Conservation (phyloP, 2,888 invertebrate species). For the Piscicola geometra region DNA sequence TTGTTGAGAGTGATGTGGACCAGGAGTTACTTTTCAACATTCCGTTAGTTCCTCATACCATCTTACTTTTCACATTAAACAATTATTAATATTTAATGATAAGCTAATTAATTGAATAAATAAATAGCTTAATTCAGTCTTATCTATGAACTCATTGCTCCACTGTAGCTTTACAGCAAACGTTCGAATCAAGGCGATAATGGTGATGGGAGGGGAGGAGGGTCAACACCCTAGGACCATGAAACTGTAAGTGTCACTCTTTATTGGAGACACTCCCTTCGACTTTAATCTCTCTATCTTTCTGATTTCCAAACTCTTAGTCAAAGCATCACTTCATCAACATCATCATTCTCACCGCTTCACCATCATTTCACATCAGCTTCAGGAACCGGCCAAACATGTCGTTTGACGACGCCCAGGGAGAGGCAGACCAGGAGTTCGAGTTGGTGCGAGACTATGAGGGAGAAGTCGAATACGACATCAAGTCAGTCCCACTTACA, state of each 20-base stretch:
- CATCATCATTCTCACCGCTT: no score
- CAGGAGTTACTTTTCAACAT: conserved; percentile 92
- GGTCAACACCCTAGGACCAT: conserved; percentile 78
- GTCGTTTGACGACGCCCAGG: conserved; percentile 80
- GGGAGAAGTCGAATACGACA: conserved; percentile 79
- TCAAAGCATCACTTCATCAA: no score
- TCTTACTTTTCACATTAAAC: no score
- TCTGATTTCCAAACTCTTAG: no score
- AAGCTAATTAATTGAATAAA: conserved; percentile 15
- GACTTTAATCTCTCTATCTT: background rate
- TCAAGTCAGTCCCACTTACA: conserved; percentile 66
- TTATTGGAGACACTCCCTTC: conserved; percentile 9
- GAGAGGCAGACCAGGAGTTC: conserved; percentile 76
- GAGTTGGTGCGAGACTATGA: conserved; percentile 73
- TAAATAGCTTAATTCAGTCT: background rate
- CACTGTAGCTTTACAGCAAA: conserved; percentile 86
- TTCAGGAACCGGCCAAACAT: conserved; percentile 87
- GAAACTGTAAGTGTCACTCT: conserved; percentile 74
- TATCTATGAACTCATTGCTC: conserved; percentile 31
- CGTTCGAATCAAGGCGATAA: conserved; percentile 88
- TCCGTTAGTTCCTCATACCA: conserved; percentile 72
- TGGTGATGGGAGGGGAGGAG: conserved; percentile 82
- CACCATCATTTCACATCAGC: no score
- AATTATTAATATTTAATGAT: conserved; percentile 14
- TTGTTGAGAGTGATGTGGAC: conserved; percentile 91